Evolutionary conservation across 2,113 vertebrate genomes (phyloP), one percentile per base, ranked within the genome.

Genomic region (Phylloscopus whistleri): DNA sequence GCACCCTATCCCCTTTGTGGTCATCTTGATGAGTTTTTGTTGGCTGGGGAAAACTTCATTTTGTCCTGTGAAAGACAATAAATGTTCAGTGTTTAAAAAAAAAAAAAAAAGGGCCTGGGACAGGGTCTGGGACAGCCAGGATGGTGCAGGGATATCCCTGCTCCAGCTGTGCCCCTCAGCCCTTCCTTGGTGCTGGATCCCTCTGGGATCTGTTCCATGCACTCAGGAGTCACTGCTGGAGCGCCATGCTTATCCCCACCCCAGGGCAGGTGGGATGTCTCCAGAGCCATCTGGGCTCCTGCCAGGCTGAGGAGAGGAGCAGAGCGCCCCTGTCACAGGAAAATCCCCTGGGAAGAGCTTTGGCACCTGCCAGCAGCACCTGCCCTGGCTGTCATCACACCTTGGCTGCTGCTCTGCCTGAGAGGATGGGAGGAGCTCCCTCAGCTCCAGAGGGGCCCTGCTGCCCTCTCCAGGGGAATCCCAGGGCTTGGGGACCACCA

Each of bases 121-220:
- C n/a, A 11, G 33, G 56, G 17, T 7, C 44, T 2, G 2, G 63
- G 1, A 76, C 8, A 67, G 27, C 37, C 24, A 1, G 5, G 62
- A 15, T 28, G 62, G 31, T 7, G 39, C 56, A 28, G 20, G 35
- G 55, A 30, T 16, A 17, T 4, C 52, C 16, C 68, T 1, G 55
- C 0, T n/a, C 66, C 59, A 12, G 27, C 27, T 41, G 6, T 6
- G 20, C 63, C 35, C 51, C 72, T 63, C 0, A 0, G 7, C 9
- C 63, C 27, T 52, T 16, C 52, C 74, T 20, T 1, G 7, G 26
- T 3, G 76, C 51, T 18, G 56, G 52, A 35, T 72, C 43, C 68
- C 58, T 7, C 37, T 14, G 39, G 68, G 58, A 31, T 72, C 23
- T 8, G 26, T 8, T 19, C 30, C 18, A 1, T 0, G 63, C 19